Percentiles rank a stretch among this genome's conserved stretches.
These are phyloP conservation scores for Aphidius gifuensis DNA, from an alignment of 1,140 invertebrate species.

Conservation along the genomic window DNA sequence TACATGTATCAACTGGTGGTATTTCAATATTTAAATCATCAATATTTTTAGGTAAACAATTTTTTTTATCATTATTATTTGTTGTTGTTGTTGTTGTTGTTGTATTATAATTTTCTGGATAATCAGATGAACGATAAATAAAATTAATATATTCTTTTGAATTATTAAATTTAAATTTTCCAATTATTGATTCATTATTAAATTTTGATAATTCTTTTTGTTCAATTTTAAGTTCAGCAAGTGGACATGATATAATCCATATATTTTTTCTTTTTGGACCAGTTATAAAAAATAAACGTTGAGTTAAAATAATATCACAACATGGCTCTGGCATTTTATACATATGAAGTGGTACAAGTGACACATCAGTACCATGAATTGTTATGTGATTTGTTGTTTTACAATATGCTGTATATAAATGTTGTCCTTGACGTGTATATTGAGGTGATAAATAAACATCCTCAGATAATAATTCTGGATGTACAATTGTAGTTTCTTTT, in stretches of 20 bases:
- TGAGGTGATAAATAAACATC: constrained; percentile 55
- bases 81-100: constrained; percentile 31
- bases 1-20: constrained; percentile 63
- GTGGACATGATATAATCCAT: constrained; percentile 60
- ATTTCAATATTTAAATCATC: constrained; percentile 56
- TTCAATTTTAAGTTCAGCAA: constrained; percentile 61
- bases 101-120: constrained; percentile 32
- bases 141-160: constrained; percentile 52
- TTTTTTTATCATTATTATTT: constrained; percentile 39
- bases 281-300: constrained; percentile 62
- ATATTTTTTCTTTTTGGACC: constrained; percentile 54
- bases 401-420: constrained; percentile 56
- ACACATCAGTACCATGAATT: constrained; percentile 64
- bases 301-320: constrained; percentile 60
- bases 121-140: constrained; percentile 52
- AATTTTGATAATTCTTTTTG: constrained; percentile 57
- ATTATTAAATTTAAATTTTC: constrained; percentile 57
- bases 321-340: constrained; percentile 66
- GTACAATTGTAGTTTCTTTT: constrained; percentile 24
- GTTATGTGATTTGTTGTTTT: constrained; percentile 53
- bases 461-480: constrained; percentile 40
- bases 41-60: constrained; percentile 51
- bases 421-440: constrained; percentile 49
- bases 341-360: constrained; percentile 64
- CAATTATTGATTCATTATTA: constrained; percentile 56